Evolutionary conservation across 2,888 invertebrate species (phyloP), one percentile per base, ranked within the genome.

Genomic region (Drosophila mettleri): DNA sequence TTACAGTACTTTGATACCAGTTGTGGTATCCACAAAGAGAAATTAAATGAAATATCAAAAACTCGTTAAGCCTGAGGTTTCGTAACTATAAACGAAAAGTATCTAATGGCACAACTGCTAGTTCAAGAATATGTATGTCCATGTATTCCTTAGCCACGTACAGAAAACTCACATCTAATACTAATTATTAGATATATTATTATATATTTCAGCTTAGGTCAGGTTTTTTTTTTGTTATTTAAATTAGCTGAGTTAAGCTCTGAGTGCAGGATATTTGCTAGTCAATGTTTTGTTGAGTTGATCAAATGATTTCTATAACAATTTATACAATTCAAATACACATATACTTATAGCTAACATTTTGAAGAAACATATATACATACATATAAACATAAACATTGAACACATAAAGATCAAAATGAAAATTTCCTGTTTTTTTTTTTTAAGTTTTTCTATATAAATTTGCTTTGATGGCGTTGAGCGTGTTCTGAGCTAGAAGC

Each of bases 401-500:
- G 4, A 3, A 57, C 1, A 62, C 34, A 67, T 39, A 16, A 22
- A 51, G 33, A 46, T 27, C 10, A 7, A 49, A 38, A 53, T 31
- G 31, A 14, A 43, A 41, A 49, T n/a, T 24, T 49, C 12, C 34
- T 34, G 22, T 12, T 39, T 34, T 14, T 49, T 10, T 36, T 29
- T 3, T 41, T n/a, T 6, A 14, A n/a, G 16, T 12, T 31, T 69
- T n/a, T 33, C 3, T 34, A n/a, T n/a, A n/a, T n/a, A n/a, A n/a
- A 16, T 43, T 57, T 12, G 41, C 29, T 36, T 33, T 41, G 55
- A 24, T 58, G 27, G 5, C 10, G 45, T 29, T 45, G 27, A 29
- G 46, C 18, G 29, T 52, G n/a, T 5, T 43, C 41, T 53, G 53
- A 41, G 52, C 69, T 64, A 71, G 38, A 60, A 38, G 49, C 63